Base-by-base conservation (phyloP, 1,140 invertebrate species). In the Hylyphantes graminicola region DNA sequence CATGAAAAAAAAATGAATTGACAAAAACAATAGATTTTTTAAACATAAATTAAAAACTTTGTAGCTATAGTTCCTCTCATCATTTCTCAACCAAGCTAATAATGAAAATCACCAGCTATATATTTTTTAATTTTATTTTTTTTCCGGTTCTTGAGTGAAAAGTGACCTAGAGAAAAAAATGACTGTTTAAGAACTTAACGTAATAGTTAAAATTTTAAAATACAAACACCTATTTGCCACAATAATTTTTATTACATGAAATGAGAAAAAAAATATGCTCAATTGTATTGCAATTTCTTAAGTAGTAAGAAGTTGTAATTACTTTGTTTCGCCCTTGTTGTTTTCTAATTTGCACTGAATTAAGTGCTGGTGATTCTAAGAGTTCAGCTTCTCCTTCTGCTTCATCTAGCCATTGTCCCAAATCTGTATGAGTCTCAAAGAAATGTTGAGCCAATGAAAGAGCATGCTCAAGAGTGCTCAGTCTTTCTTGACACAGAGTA, bases 301-400 rank as follows among this genome's bases (percentile, higher is more conserved):
- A 15, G 15, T 17, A 59, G 35, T 13, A 59, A 12, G 12, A 17
- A 12, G 54, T 59, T 55, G 19, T 48, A 54, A n/a, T 75, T 76
- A 85, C 85, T 91, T 98, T 97, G 89, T 97, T 97, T 88, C 94
- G 94, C 88, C 98, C 97, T 90, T 99, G 97, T 89, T 98, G 96
- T 87, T 94, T 93, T 15, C 95, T 95, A 79, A 99, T 97, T 86
- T 97, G 94, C 87, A 98, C 96, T 0, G 96, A 94, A 78, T 97
- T 92, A 61, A 99, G 90, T 0, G 96, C 96, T 15, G 97, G 96
- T 91, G 96, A 95, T n/a, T 96, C 96, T 72, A 98, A 89, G 89
- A 96, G 93, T 11, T 94, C 92, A 8, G 97, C 93, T 90, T 99
- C 97, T 78, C 94, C 93, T 89, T 99, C 98, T 90, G 97, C 96